phyloP scores from a whole-genome alignment of 2,888 invertebrate species.

The Hypsopygia costalis region DNA sequence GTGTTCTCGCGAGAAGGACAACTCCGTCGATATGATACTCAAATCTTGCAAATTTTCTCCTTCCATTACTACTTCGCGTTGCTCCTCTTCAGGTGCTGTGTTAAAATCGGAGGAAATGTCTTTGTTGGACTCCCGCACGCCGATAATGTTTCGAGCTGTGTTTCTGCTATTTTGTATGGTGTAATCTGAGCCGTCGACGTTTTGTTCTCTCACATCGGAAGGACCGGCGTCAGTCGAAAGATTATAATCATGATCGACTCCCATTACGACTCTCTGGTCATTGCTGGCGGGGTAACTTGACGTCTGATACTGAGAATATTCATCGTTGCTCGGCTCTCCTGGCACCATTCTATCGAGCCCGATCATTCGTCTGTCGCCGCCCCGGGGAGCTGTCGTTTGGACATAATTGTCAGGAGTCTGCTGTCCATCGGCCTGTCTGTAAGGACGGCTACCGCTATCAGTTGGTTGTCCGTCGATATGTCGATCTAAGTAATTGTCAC shows the following conservation, averaged over 20 bases:
- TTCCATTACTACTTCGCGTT: constrained; percentile 79
- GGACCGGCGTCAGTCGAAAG: constrained; percentile 46
- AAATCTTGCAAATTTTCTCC: constrained; percentile 80
- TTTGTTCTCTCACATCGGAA: constrained; percentile 58
- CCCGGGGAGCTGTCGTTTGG: constrained; percentile 38
- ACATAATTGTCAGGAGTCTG: constrained; percentile 53
- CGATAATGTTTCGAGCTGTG: constrained; percentile 42
- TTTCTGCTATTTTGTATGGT: constrained; percentile 50
- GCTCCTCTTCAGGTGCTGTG: constrained; percentile 51
- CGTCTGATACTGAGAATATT: constrained; percentile 55
- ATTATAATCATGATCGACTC: constrained; percentile 69
- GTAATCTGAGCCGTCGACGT: constrained; percentile 70
- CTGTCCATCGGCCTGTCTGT: constrained; percentile 68
- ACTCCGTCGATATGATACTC: constrained; percentile 52
- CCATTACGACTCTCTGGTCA: constrained; percentile 78
- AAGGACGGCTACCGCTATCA: constrained; percentile 51
- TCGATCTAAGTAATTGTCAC: constrained; percentile 63
- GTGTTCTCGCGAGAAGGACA: constrained; percentile 66
- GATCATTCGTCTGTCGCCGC: constrained; percentile 63
- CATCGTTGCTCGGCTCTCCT: constrained; percentile 79
- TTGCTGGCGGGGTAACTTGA: constrained; percentile 55
- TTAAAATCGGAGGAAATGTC: constrained; percentile 42
- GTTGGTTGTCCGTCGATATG: constrained; percentile 66
- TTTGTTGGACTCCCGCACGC: constrained; percentile 24
- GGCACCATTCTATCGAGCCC: constrained; percentile 83